Percentiles rank a stretch among this genome's conserved stretches.
These are phyloP conservation scores for Oreochromis aureus DNA, from an alignment of 2,113 vertebrate genomes.

Conservation along the genomic window DNA sequence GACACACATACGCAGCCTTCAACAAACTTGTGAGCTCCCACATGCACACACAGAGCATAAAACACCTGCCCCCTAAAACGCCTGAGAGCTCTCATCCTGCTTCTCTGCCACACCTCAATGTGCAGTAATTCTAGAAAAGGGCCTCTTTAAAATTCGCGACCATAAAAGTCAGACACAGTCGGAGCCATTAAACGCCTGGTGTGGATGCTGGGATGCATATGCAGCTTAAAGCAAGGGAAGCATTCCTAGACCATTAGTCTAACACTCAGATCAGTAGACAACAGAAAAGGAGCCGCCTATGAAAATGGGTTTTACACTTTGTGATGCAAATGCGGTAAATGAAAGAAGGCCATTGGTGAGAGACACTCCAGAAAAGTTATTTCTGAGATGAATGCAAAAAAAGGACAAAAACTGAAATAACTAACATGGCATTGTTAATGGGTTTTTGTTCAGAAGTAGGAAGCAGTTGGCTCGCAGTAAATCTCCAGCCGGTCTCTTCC, in stretches of 20 bases:
- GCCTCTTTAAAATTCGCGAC: constrained; percentile 56
- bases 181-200: constrained; percentile 71
- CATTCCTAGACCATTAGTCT: constrained; percentile 41
- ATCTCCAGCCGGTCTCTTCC: not conserved
- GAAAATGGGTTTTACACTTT: constrained; percentile 35
- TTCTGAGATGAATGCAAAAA: constrained; percentile 3
- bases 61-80: constrained; percentile 67
- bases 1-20: not conserved
- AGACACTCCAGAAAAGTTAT: constrained; percentile 9
- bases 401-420: constrained; percentile 6
- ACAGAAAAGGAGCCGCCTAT: constrained; percentile 18
- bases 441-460: constrained; percentile 9
- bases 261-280: constrained; percentile 44
- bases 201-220: constrained; percentile 47
- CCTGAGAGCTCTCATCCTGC: constrained; percentile 46
- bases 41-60: constrained; percentile 24
- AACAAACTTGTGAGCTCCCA: not conserved
- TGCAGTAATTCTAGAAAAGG: constrained; percentile 58
- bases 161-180: constrained; percentile 52
- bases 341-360: constrained; percentile 25
- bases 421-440: constrained; percentile 4
- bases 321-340: constrained; percentile 49
- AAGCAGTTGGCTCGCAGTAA: not conserved
- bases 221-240: constrained; percentile 31
- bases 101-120: constrained; percentile 59